Conservation (phyloP, 1,140 invertebrate species). For the Schlechtendalia chinensis region DNA sequence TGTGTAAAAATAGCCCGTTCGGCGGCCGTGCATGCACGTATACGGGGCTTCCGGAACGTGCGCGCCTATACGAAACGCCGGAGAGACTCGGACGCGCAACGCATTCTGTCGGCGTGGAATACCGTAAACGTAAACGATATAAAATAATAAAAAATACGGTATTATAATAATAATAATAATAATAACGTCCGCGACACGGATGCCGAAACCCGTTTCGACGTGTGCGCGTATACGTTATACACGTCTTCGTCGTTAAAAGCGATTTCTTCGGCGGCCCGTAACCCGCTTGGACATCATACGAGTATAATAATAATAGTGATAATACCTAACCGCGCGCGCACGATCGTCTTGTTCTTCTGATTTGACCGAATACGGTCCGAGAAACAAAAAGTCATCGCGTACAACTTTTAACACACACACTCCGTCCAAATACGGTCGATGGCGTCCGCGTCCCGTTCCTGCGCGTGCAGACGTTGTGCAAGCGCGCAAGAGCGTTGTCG, state of each 20-base stretch:
- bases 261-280: neutral
- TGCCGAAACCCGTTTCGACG: constrained; percentile 11
- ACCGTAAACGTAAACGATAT: neutral
- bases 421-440: too few relatives aligned
- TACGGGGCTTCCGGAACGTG: constrained; percentile 30
- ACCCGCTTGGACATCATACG: too few relatives aligned
- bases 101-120: too few relatives aligned
- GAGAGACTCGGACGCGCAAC: too few relatives aligned
- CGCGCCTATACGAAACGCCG: neutral
- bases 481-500: too few relatives aligned
- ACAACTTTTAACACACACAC: too few relatives aligned
- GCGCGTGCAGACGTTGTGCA: too few relatives aligned
- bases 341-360: too few relatives aligned
- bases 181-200: constrained; percentile 6
- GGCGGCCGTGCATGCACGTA: constrained; percentile 26
- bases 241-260: neutral
- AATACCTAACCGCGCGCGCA: too few relatives aligned
- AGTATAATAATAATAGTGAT: neutral
- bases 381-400: constrained; percentile 6
- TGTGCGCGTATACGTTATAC: neutral
- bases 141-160: too few relatives aligned
- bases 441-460: too few relatives aligned
- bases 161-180: neutral
- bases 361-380: neutral
- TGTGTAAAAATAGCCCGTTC: too few relatives aligned